Conservation (phyloP, 2,888 invertebrate species). For the Nomada ruficornis region DNA sequence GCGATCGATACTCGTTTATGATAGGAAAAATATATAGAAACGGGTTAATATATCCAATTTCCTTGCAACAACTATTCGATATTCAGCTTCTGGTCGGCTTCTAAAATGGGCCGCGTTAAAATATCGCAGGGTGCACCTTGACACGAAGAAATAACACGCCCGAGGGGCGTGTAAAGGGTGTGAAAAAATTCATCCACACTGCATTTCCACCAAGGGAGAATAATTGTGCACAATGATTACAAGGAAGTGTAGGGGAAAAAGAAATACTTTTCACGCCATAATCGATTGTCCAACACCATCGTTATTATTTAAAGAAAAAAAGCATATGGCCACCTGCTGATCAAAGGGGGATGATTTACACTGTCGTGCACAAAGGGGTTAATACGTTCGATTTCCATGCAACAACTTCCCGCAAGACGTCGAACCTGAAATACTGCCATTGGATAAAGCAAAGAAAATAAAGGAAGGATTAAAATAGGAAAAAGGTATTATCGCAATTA, state of each 20-base stretch:
- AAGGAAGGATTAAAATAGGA: too few species aligned
- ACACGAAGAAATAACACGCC: not conserved
- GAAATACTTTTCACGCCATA: not conserved
- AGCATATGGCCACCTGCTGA: not conserved
- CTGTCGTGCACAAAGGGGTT: slow-evolving; percentile 29
- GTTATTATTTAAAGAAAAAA: slow-evolving; percentile 19
- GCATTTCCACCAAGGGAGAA: slow-evolving; percentile 19
- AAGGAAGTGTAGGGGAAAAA: too few species aligned
- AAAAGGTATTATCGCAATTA: too few species aligned
- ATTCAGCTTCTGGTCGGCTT: slow-evolving; percentile 16
- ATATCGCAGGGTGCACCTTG: not conserved
- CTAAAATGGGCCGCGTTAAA: not conserved
- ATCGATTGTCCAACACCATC: not conserved
- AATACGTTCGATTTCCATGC: slow-evolving; percentile 40
- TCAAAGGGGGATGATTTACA: slow-evolving; percentile 32
- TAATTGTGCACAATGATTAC: slow-evolving; percentile 12
- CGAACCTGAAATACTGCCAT: slow-evolving; percentile 8
- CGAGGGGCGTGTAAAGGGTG: not conserved
- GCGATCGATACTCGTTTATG: slow-evolving; percentile 13
- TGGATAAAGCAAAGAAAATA: not conserved
- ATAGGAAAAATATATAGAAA: not conserved
- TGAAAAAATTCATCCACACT: slow-evolving; percentile 32
- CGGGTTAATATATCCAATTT: slow-evolving; percentile 39
- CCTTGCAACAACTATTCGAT: slow-evolving; percentile 40
- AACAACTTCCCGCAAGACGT: not conserved